Percentiles rank a stretch among this genome's conserved stretches.
Conservation (phyloP, 2,797 vertebrate species). For the Arnoldichthys spilopterus region DNA sequence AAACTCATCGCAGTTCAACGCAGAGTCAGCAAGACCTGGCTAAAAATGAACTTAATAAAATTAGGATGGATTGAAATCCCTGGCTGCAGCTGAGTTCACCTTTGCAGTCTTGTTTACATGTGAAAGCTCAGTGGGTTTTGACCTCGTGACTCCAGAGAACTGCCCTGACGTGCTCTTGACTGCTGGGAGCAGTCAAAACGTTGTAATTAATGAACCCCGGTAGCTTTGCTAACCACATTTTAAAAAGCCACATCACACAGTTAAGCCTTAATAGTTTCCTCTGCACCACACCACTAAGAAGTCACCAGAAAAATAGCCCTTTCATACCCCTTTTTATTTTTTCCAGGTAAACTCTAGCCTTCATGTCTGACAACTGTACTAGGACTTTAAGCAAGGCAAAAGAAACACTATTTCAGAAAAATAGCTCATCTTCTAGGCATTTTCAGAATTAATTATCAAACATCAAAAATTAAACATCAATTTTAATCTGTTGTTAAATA, state of each 20-base stretch:
- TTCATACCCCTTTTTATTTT: not conserved
- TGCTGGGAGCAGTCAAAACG: slow-evolving; percentile 3
- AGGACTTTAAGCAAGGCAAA: too few species aligned
- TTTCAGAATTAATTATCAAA: too few species aligned
- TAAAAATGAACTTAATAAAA: slow-evolving; percentile 13
- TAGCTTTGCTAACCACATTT: slow-evolving; percentile 1
- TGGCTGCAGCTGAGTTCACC: not conserved
- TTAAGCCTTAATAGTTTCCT: slow-evolving; percentile 21
- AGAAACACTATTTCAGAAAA: too few species aligned
- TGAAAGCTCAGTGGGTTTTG: not conserved
- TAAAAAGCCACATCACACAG: slow-evolving; percentile 8
- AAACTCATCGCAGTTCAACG: slow-evolving; percentile 21
- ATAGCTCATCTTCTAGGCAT: too few species aligned
- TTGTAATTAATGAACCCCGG: slow-evolving; percentile 16
- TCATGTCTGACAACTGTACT: not conserved
- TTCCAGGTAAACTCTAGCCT: not conserved
- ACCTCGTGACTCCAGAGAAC: not conserved
- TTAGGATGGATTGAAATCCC: not conserved
- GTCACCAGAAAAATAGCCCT: not conserved
- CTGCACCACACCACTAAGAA: not conserved
- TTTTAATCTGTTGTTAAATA: too few species aligned
- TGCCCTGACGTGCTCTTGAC: not conserved
- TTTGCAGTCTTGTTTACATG: not conserved
- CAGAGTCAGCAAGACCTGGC: not conserved
- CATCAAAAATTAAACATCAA: too few species aligned